A percentile compares a stretch with the other conserved stretches of the same genome.
phyloP scores from a whole-genome alignment of 2,113 vertebrate species.

The Anhinga rufa region DNA sequence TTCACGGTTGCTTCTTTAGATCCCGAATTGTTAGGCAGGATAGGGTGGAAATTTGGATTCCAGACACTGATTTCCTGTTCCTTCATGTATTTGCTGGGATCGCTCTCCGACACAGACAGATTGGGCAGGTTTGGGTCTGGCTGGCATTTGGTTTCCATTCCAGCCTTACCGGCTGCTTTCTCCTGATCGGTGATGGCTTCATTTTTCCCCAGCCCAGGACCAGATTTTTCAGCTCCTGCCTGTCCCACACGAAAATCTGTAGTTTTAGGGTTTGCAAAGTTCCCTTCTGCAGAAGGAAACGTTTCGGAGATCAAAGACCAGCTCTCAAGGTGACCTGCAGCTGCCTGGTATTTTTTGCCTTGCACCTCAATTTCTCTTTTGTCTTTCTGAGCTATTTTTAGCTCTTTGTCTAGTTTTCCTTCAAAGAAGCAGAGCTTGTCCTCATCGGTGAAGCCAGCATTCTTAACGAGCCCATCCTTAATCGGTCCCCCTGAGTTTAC shows the following conservation, averaged over 20 bases:
- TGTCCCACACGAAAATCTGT: constrained; percentile 33
- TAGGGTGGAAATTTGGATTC: constrained; percentile 71
- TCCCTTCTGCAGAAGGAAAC: constrained; percentile 15
- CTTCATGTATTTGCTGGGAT: background rate
- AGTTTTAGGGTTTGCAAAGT: constrained; percentile 17
- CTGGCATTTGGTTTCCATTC: constrained; percentile 7
- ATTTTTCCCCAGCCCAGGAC: background rate
- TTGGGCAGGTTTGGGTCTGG: background rate
- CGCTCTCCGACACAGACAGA: background rate
- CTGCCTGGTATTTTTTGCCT: constrained; percentile 49
- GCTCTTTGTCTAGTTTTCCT: constrained; percentile 75
- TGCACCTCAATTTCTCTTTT: constrained; percentile 64
- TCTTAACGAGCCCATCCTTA: constrained; percentile 70
- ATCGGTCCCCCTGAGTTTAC: constrained; percentile 71
- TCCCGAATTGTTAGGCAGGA: constrained; percentile 13
- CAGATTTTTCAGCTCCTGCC: background rate
- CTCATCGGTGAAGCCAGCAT: constrained; percentile 83
- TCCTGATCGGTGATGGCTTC: constrained; percentile 64
- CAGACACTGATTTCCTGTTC: constrained; percentile 68
- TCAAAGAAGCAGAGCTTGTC: constrained; percentile 91
- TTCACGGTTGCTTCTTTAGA: constrained; percentile 29
- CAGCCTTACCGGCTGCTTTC: constrained; percentile 57
- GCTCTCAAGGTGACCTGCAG: constrained; percentile 72
- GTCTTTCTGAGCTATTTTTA: constrained; percentile 72
- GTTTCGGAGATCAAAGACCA: constrained; percentile 64